These are phyloP conservation scores for Amiota minor DNA, from an alignment of 2,888 invertebrate species.

Conservation along the genomic window DNA sequence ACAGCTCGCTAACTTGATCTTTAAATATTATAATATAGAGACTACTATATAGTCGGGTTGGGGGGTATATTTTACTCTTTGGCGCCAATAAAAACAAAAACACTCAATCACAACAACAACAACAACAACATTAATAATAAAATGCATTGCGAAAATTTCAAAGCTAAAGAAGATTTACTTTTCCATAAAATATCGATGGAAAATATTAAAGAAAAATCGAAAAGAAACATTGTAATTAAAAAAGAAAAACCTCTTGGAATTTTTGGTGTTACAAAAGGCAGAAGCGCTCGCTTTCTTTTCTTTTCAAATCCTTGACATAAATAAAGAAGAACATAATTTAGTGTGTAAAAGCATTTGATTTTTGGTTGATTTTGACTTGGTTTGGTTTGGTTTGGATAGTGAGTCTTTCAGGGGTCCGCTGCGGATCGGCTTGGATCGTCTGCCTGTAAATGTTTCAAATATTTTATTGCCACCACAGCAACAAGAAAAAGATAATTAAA, in stretches of 20 bases:
- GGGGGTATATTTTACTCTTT: neutral
- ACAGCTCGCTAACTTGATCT: neutral
- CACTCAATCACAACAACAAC: conserved; percentile 14
- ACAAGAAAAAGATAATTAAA: conserved; percentile 6
- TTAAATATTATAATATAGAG: no score
- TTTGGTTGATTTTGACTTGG: no score
- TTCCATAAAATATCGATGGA: conserved; percentile 11
- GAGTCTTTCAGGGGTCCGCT: no score
- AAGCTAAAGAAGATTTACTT: conserved; percentile 14
- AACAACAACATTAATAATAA: neutral
- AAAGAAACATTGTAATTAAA: conserved; percentile 9
- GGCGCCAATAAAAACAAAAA: conserved; percentile 33
- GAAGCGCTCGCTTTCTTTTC: neutral
- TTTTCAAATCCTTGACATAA: conserved; percentile 27
- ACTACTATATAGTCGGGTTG: no score
- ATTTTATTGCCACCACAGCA: conserved; percentile 17
- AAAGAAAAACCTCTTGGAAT: neutral
- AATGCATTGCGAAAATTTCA: conserved; percentile 24
- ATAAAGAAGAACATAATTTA: conserved; percentile 1
- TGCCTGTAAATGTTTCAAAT: neutral
- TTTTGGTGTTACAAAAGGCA: neutral
- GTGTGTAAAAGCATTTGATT: conserved; percentile 6
- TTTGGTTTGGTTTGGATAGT: no score
- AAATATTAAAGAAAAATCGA: conserved; percentile 4
- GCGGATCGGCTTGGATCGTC: neutral